Conservation (phyloP, 1,140 invertebrate genomes). For the Euglossa dilemma region DNA sequence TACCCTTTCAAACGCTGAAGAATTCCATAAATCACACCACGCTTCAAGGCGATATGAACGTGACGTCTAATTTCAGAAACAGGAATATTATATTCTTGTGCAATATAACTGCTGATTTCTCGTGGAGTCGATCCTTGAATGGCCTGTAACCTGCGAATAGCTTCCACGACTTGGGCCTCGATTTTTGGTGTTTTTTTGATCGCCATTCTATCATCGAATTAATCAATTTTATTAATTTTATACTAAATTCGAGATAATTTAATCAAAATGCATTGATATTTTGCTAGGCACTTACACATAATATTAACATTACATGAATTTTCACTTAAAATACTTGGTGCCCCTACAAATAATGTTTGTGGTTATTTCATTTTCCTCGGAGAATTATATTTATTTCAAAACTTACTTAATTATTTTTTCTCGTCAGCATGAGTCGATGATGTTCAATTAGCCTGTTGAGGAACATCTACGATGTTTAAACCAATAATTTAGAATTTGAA, state of each 20-base stretch:
- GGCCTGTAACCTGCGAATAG: conserved; percentile 75
- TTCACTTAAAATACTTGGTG: not conserved
- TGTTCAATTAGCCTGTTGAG: not conserved
- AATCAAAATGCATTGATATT: not conserved
- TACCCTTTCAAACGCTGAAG: conserved; percentile 71
- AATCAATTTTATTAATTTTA: not conserved
- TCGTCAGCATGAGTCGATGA: not conserved
- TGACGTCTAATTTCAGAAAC: conserved; percentile 65
- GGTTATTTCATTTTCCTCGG: no score
- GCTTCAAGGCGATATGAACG: conserved; percentile 73
- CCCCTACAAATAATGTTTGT: no score
- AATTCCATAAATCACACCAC: conserved; percentile 76
- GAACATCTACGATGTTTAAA: not conserved
- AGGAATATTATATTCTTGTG: conserved; percentile 73
- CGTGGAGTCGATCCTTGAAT: conserved; percentile 74
- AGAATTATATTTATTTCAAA: not conserved
- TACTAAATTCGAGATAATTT: not conserved
- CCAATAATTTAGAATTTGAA: not conserved
- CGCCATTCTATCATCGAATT: conserved; percentile 19
- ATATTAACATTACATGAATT: not conserved
- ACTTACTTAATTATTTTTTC: not conserved
- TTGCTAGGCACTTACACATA: not conserved
- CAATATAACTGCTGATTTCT: conserved; percentile 78
- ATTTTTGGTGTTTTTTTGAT: conserved; percentile 67
- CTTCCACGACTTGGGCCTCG: conserved; percentile 74